Evolutionary conservation across 2,113 vertebrate species (phyloP).

Genomic region (Leucopternis melanops): DNA sequence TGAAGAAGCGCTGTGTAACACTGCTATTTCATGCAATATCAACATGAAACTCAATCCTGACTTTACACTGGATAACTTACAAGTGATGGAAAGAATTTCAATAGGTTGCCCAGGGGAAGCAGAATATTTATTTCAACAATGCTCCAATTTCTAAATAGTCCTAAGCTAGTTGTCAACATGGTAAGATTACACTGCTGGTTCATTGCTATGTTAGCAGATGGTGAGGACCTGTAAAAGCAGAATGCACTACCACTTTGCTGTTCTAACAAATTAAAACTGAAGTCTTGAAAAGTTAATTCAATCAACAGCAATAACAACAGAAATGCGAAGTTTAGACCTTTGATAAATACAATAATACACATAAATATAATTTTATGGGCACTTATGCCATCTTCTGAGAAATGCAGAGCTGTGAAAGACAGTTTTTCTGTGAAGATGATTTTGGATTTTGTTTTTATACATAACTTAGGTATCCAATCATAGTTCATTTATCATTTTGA

Average conservation of each 20-base stretch:
- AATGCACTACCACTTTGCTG: neutral
- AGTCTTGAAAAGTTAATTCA: constrained; percentile 7
- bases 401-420: neutral
- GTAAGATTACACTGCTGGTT: neutral
- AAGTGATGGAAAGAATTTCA: constrained; percentile 29
- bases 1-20: neutral
- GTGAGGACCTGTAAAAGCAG: neutral
- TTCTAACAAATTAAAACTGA: constrained; percentile 17
- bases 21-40: neutral
- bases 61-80: neutral
- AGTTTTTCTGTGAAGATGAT: neutral
- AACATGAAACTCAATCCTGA: constrained; percentile 16
- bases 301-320: neutral
- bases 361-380: neutral
- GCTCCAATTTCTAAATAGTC: neutral
- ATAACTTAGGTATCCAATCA: neutral
- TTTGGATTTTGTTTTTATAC: neutral
- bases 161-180: constrained; percentile 14
- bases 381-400: neutral
- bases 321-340: neutral
- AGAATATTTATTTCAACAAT: constrained; percentile 45
- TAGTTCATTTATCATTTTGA: neutral
- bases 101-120: neutral
- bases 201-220: neutral
- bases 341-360: neutral